These are phyloP conservation scores for Perdita meconis DNA, from an alignment of 2,888 invertebrate genomes.

Conservation along the genomic window DNA sequence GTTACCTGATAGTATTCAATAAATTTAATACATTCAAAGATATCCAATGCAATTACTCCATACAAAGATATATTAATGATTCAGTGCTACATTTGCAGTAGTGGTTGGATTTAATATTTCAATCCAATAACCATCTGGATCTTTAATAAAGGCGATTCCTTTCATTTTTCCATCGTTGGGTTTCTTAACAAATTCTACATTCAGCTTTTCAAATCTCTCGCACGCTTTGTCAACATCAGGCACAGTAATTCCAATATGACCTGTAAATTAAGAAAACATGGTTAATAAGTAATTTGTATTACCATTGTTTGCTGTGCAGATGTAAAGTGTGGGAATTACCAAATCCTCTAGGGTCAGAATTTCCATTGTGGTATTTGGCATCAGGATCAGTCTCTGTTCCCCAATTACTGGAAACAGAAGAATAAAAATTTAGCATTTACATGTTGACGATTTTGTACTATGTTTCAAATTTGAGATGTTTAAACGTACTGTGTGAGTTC, in stretches of 20 bases:
- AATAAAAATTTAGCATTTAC: constrained; percentile 7
- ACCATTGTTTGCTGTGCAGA: too few species aligned
- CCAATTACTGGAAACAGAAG: constrained; percentile 92
- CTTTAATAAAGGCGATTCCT: constrained; percentile 96
- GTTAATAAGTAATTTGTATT: constrained; percentile 10
- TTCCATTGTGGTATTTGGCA: constrained; percentile 94
- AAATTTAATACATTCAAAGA: constrained; percentile 46
- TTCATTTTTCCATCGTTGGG: constrained; percentile 97
- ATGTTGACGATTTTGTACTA: constrained; percentile 1
- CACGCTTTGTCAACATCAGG: constrained; percentile 95
- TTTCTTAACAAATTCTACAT: constrained; percentile 95
- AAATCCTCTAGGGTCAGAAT: constrained; percentile 94
- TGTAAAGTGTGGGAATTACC: too few species aligned
- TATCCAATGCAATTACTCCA: constrained; percentile 44
- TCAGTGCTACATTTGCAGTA: constrained; percentile 66
- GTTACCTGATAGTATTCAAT: constrained; percentile 36
- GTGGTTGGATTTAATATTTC: constrained; percentile 90
- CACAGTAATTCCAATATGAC: constrained; percentile 96
- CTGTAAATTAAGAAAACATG: constrained; percentile 81
- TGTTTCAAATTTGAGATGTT: too few species aligned
- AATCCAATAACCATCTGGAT: constrained; percentile 99
- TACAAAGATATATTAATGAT: constrained; percentile 48
- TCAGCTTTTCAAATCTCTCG: constrained; percentile 92
- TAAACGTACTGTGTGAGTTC: constrained; percentile 96
- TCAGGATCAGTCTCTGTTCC: constrained; percentile 94